phyloP scores from a whole-genome alignment of 2,888 invertebrate genomes.

The Pheosia tremula region DNA sequence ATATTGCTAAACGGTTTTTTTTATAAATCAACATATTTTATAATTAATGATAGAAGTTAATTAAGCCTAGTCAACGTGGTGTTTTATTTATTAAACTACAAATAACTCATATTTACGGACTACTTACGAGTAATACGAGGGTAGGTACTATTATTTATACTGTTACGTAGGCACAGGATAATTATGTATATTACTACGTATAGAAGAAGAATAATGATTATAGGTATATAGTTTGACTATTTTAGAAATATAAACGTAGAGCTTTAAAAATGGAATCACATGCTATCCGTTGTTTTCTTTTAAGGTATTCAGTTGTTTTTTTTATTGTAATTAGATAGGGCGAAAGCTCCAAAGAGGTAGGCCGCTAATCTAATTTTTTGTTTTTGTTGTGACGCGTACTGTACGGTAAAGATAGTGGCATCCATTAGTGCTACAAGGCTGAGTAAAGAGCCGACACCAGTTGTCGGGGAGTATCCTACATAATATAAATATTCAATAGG shows the following conservation, averaged over 20 bases:
- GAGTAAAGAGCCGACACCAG: slow-evolving; percentile 56
- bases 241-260: slow-evolving; percentile 5
- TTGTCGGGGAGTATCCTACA: slow-evolving; percentile 46
- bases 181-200: too few species aligned
- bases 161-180: too few species aligned
- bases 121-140: too few species aligned
- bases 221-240: not conserved
- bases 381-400: slow-evolving; percentile 65
- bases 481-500: slow-evolving; percentile 83
- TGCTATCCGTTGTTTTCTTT: slow-evolving; percentile 32
- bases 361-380: slow-evolving; percentile 62
- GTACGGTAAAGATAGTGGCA: slow-evolving; percentile 67
- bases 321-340: slow-evolving; percentile 42
- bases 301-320: slow-evolving; percentile 36
- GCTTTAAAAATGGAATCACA: slow-evolving; percentile 33
- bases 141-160: too few species aligned
- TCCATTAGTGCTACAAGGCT: slow-evolving; percentile 77
- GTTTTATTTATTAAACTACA: too few species aligned
- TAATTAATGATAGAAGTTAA: too few species aligned
- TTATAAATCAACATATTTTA: too few species aligned
- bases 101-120: too few species aligned
- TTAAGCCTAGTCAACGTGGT: too few species aligned
- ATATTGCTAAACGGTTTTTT: not conserved
- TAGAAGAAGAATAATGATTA: not conserved
- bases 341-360: slow-evolving; percentile 44